Conservation (phyloP, 2,797 vertebrate species). For the Acanthiza pusilla region DNA sequence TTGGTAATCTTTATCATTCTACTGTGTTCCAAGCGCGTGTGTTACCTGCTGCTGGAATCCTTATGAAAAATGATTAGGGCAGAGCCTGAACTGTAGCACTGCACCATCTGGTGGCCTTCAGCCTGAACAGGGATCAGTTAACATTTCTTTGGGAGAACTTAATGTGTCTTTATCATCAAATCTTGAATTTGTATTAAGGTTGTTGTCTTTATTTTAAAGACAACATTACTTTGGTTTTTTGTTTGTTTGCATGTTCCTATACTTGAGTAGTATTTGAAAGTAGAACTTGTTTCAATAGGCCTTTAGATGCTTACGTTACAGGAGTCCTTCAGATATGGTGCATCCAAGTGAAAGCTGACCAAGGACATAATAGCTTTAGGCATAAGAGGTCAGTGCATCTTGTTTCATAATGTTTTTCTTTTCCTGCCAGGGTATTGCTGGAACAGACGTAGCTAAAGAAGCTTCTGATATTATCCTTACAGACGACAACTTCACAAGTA, state of each 20-base stretch:
- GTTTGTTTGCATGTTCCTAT: neutral
- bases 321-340: neutral
- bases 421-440: slow-evolving; percentile 86
- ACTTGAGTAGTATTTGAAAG: neutral
- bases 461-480: slow-evolving; percentile 99
- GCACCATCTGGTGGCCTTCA: slow-evolving; percentile 52
- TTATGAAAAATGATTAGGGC: neutral
- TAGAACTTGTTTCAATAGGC: neutral
- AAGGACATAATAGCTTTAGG: neutral
- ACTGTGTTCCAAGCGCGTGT: neutral
- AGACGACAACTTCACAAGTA: slow-evolving; percentile 98
- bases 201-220: neutral
- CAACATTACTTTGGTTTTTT: neutral
- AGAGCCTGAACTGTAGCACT: neutral
- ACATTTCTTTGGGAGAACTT: neutral
- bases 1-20: neutral
- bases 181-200: neutral
- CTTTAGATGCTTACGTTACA: neutral
- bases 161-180: rapidly evolving
- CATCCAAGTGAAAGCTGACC: neutral
- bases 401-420: slow-evolving; percentile 2
- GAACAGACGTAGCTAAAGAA: slow-evolving; percentile 98
- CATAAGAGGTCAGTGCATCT: neutral
- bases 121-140: neutral
- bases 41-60: neutral